A percentile compares a stretch with the other conserved stretches of the same genome.
phyloP scores from a whole-genome alignment of 2,797 vertebrate genomes.

The Delichon dasypus region DNA sequence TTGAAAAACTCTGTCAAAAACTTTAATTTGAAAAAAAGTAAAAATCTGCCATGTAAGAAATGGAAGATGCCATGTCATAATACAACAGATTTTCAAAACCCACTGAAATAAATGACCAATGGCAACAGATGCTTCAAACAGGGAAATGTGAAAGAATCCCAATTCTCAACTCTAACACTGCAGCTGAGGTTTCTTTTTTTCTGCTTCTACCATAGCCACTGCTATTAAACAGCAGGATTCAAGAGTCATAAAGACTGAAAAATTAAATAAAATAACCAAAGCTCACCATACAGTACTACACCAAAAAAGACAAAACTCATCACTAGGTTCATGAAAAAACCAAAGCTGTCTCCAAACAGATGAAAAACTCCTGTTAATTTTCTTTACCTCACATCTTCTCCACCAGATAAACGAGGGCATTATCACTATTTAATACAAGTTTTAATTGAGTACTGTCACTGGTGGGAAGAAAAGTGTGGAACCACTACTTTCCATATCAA shows the following conservation, averaged over 20 bases:
- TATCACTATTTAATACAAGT: conserved; percentile 68
- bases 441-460: conserved; percentile 73
- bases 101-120: not conserved
- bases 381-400: conserved; percentile 48
- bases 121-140: not conserved
- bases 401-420: conserved; percentile 59
- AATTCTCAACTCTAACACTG: not conserved
- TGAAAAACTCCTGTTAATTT: conserved; percentile 49
- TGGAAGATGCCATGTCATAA: not conserved
- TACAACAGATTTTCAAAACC: not conserved
- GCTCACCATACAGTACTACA: not conserved
- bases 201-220: not conserved
- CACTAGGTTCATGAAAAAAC: not conserved
- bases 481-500: conserved; percentile 74
- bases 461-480: conserved; percentile 62
- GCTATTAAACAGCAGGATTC: not conserved
- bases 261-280: not conserved
- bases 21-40: not conserved
- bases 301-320: not conserved
- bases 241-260: not conserved
- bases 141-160: not conserved
- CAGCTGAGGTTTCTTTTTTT: not conserved
- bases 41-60: not conserved
- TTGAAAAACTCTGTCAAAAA: not conserved
- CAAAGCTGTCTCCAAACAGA: conserved; percentile 12